A percentile compares a stretch with the other conserved stretches of the same genome.
Evolutionary conservation across 2,797 vertebrate genomes (phyloP).

Genomic region (Echiichthys vipera): DNA sequence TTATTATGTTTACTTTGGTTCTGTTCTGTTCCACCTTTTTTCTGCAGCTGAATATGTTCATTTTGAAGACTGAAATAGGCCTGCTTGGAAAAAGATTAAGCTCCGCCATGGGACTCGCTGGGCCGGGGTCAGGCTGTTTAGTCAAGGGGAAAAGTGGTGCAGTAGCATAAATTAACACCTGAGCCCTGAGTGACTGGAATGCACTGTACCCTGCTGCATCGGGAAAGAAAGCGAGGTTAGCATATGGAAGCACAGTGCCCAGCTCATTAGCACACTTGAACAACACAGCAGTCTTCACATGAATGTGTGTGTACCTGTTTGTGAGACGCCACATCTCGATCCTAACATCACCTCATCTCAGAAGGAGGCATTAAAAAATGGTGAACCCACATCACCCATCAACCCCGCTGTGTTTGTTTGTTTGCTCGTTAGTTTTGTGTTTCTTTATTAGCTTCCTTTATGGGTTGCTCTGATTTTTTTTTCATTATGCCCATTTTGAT

Average conservation of each 20-base stretch:
- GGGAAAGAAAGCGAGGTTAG: conserved; percentile 53
- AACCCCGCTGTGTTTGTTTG: conserved; percentile 45
- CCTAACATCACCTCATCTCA: conserved; percentile 1
- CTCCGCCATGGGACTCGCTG: conserved; percentile 41
- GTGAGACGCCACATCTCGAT: neutral
- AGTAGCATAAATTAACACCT: conserved; percentile 83
- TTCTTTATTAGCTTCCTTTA: conserved; percentile 59
- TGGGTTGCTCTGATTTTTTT: conserved; percentile 34
- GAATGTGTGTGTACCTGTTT: conserved; percentile 26
- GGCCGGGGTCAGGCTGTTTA: conserved; percentile 65
- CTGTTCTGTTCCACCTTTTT: neutral
- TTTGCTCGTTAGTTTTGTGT: conserved; percentile 54
- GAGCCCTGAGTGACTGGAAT: conserved; percentile 63
- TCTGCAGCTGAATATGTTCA: neutral
- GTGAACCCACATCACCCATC: conserved; percentile 11
- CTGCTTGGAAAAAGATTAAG: conserved; percentile 26
- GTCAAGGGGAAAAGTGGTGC: conserved; percentile 70
- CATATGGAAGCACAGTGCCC: conserved; percentile 75
- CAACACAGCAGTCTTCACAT: conserved; percentile 18
- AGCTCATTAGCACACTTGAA: conserved; percentile 68
- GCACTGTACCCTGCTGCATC: conserved; percentile 47
- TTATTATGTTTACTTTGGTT: conserved; percentile 16
- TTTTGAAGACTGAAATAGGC: conserved; percentile 26
- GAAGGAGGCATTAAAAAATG: conserved; percentile 6
- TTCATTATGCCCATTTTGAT: conserved; percentile 63